These are phyloP conservation scores for Fundulus diaphanus DNA, from an alignment of 2,797 vertebrate species.

Conservation along the genomic window DNA sequence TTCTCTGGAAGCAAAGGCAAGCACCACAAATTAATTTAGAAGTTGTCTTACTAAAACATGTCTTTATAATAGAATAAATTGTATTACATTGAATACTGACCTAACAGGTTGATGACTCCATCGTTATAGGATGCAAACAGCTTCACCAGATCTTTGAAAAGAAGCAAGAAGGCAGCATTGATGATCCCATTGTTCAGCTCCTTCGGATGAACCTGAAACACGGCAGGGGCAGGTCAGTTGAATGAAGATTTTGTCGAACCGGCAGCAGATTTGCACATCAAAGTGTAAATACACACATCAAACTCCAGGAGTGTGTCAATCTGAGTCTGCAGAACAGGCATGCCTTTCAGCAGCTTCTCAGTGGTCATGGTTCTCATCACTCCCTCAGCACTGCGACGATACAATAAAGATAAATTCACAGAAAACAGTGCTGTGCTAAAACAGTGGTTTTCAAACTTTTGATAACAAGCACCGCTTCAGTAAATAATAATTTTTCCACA, in stretches of 20 bases:
- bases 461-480: background rate
- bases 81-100: constrained; percentile 71
- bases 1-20: constrained; percentile 84
- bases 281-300: constrained; percentile 84
- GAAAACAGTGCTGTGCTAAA: background rate
- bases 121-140: constrained; percentile 99
- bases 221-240: background rate
- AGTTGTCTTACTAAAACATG: background rate
- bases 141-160: constrained; percentile 99
- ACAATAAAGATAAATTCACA: constrained; percentile 9
- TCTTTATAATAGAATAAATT: no score
- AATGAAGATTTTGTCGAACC: background rate
- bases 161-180: constrained; percentile 95
- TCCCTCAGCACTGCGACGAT: constrained; percentile 88
- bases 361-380: constrained; percentile 98
- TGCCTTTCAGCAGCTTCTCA: constrained; percentile 98
- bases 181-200: constrained; percentile 98
- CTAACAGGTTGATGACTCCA: constrained; percentile 98
- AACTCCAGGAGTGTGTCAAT: constrained; percentile 98
- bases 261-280: background rate
- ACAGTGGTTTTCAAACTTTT: background rate
- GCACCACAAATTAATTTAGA: background rate
- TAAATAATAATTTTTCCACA: background rate
- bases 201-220: constrained; percentile 93
- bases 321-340: constrained; percentile 97